Conservation (phyloP, 1,140 invertebrate species). For the Branchinecta lynchi region DNA sequence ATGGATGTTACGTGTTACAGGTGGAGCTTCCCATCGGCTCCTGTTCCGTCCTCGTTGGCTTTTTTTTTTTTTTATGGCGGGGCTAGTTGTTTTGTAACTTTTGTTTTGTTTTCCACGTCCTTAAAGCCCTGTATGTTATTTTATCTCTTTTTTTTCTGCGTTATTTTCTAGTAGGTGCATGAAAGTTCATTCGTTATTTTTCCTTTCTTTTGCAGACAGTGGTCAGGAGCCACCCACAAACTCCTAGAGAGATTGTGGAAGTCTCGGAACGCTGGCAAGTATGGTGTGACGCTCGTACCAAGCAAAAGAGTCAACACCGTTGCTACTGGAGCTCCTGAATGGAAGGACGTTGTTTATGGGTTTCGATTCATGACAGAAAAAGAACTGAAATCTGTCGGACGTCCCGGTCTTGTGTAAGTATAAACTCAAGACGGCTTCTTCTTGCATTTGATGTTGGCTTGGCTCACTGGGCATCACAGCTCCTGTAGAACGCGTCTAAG, state of each 20-base stretch:
- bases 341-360: conserved; percentile 38
- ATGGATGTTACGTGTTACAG: too few relatives aligned
- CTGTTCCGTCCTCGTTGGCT: too few relatives aligned
- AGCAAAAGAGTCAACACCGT: conserved; percentile 35
- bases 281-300: conserved; percentile 43
- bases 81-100: too few relatives aligned
- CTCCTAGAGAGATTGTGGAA: conserved; percentile 46
- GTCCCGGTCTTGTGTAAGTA: conserved; percentile 22
- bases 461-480: too few relatives aligned
- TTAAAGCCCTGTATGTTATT: neutral
- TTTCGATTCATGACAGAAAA: conserved; percentile 33
- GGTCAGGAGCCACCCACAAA: conserved; percentile 43
- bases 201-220: conserved; percentile 35
- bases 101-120: too few relatives aligned
- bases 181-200: conserved; percentile 13
- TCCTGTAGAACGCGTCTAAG: too few relatives aligned
- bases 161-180: conserved; percentile 13
- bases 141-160: conserved; percentile 4
- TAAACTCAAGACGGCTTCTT: too few relatives aligned
- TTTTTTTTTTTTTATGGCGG: too few relatives aligned
- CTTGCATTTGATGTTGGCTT: too few relatives aligned
- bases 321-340: conserved; percentile 22
- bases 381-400: conserved; percentile 36
- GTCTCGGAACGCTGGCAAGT: conserved; percentile 36
- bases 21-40: too few relatives aligned